Percentiles rank a stretch among this genome's conserved stretches.
phyloP scores from a whole-genome alignment of 2,888 invertebrate species.

The Cephus pygmeus region DNA sequence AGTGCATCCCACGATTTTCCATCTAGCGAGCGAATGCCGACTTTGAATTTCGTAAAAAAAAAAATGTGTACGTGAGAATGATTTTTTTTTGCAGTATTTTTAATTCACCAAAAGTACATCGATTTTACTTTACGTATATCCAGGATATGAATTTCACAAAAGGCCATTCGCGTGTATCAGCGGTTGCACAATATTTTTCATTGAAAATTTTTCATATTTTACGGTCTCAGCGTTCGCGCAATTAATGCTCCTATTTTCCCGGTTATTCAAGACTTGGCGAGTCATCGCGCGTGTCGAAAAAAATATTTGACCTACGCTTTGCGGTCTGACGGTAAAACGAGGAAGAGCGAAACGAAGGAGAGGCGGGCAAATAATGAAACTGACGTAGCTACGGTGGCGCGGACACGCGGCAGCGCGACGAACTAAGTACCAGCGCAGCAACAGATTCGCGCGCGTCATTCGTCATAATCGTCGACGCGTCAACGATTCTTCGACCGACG shows the following conservation, averaged over 20 bases:
- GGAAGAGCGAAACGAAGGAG: background rate
- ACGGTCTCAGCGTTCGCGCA: background rate
- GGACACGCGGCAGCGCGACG: background rate
- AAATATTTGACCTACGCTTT: too few relatives aligned
- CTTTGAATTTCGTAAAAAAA: background rate
- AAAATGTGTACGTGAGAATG: too few relatives aligned
- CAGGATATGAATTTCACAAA: background rate
- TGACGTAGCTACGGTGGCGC: background rate
- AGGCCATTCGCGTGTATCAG: background rate
- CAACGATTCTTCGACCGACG: slow-evolving; percentile 28
- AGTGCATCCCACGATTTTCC: background rate
- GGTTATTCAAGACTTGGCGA: background rate
- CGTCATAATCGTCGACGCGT: slow-evolving; percentile 28
- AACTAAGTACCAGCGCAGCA: background rate
- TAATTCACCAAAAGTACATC: background rate
- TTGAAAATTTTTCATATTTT: background rate
- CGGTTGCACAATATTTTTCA: background rate
- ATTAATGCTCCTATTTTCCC: background rate
- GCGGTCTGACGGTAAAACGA: background rate
- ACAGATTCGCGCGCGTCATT: slow-evolving; percentile 18
- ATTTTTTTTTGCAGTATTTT: background rate
- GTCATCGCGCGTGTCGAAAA: background rate
- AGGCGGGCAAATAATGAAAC: background rate
- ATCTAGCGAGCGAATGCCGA: background rate
- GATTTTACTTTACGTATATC: background rate